Base-by-base conservation (phyloP, 2,797 vertebrate species). In the Lophius americanus region DNA sequence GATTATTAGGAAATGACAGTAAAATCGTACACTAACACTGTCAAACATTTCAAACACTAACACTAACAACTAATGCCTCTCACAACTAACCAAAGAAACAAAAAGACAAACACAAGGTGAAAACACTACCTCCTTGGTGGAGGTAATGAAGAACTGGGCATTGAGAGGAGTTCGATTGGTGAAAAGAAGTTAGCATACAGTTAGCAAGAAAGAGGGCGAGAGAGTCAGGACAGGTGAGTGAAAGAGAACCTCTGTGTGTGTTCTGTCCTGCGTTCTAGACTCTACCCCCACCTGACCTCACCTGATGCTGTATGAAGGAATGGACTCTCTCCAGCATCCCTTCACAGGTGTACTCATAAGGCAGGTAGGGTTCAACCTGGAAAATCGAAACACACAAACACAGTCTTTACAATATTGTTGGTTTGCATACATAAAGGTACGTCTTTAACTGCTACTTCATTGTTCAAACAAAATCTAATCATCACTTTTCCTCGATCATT, bases 291-390 rank as follows among this genome's bases (percentile, higher is more conserved):
- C 14, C 3, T 54, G 62, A 11, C 11, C 70, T 82, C 68, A 92
- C 97, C 95, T 98, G 97, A 83, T 98, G 92, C 89, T 98, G 96
- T 69, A 98, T 95, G 88, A 98, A 98, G 89, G 95, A 94, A 0
- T 98, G 95, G 7, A 97, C 93, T 61, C 96, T 89, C 90, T 98
- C 96, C 92, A 98, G 89, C 97, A 98, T 98, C 63, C 97, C 96
- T 90, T 96, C 94, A 3, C 95, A 96, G 9, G 96, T 98, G 86
- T 96, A 98, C 88, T 98, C 97, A 0, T 98, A 98, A 80, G 96
- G 96, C 88, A 98, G 93, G 83, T 96, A 96, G 42, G 97, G 96
- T 67, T 96, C 94, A 46, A 98, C 95, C 97, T 98, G 91, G 33
- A 81, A 79, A 72, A 78, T 43, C 69, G 9, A 67, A 44, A 55